These are phyloP conservation scores for Sander lucioperca DNA, from an alignment of 2,113 vertebrate genomes.

Conservation along the genomic window DNA sequence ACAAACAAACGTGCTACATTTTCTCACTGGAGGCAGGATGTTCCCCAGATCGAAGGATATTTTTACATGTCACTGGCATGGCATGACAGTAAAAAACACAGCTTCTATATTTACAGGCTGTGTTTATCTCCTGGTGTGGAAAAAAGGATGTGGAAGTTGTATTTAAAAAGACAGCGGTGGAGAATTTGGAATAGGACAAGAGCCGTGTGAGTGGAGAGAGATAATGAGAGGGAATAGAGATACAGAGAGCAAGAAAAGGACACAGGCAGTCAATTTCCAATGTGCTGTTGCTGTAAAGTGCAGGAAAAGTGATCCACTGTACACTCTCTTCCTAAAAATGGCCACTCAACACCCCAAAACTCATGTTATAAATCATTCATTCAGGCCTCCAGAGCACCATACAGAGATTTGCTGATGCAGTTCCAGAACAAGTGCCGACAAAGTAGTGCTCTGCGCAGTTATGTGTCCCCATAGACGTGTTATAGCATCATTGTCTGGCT, in stretches of 20 bases:
- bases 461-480: slow-evolving; percentile 69
- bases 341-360: slow-evolving; percentile 65
- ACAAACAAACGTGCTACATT: slow-evolving; percentile 49
- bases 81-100: slow-evolving; percentile 62
- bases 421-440: slow-evolving; percentile 67
- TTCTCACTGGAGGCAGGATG: slow-evolving; percentile 76
- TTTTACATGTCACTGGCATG: slow-evolving; percentile 70
- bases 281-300: slow-evolving; percentile 38
- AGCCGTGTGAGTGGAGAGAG: slow-evolving; percentile 8
- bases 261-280: slow-evolving; percentile 10
- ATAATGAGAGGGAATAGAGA: slow-evolving; percentile 38
- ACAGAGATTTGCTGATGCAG: slow-evolving; percentile 63
- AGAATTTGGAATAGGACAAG: slow-evolving; percentile 6
- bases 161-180: slow-evolving; percentile 41
- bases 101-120: slow-evolving; percentile 72
- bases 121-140: slow-evolving; percentile 75
- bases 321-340: slow-evolving; percentile 54
- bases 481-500: slow-evolving; percentile 65
- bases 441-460: slow-evolving; percentile 61
- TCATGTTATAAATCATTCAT: slow-evolving; percentile 70
- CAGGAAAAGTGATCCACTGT: slow-evolving; percentile 64
- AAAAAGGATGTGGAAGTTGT: slow-evolving; percentile 69
- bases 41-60: slow-evolving; percentile 72
- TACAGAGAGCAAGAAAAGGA: slow-evolving; percentile 14
- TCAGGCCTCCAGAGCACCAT: slow-evolving; percentile 57